These are phyloP conservation scores for Porites rus DNA, from an alignment of 92 coral and sea anemone species.

Conservation along the genomic window DNA sequence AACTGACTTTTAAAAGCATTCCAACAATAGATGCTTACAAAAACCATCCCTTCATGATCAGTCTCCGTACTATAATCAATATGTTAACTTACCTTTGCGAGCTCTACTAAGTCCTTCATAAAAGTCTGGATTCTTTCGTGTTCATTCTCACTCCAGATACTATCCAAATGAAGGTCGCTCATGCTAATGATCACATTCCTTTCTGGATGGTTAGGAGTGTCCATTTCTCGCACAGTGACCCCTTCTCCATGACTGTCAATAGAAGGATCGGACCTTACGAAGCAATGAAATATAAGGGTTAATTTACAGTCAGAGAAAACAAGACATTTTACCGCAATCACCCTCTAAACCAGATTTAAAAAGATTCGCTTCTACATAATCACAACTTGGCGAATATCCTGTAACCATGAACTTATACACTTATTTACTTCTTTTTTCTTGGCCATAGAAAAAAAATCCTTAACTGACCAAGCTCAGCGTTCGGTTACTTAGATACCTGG, in stretches of 20 bases:
- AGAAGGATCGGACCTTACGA: slow-evolving; percentile 30
- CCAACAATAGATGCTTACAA: not conserved
- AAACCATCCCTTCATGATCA: not conserved
- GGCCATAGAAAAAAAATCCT: no score
- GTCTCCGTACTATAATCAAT: not conserved
- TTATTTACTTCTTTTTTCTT: no score
- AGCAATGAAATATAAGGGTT: not conserved
- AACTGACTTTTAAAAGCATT: no score
- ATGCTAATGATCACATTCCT: slow-evolving; percentile 29
- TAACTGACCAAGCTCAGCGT: no score
- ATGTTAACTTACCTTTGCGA: slow-evolving; percentile 30
- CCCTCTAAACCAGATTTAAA: no score
- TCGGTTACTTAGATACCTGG: no score
- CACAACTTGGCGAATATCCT: no score
- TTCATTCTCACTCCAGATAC: slow-evolving; percentile 37
- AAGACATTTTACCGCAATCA: no score
- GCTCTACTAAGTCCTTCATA: slow-evolving; percentile 18
- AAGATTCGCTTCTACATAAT: no score
- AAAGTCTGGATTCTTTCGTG: slow-evolving; percentile 26
- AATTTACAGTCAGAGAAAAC: no score
- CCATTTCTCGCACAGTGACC: slow-evolving; percentile 38
- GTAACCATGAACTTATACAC: no score
- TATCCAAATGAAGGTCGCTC: slow-evolving; percentile 51
- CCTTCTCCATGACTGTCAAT: slow-evolving; percentile 19
- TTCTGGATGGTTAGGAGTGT: slow-evolving; percentile 24